Evolutionary conservation across 30 jellyfish, hydroid and myxozoan species (phyloP).

Genomic region (Phacellophora camtschatica): DNA sequence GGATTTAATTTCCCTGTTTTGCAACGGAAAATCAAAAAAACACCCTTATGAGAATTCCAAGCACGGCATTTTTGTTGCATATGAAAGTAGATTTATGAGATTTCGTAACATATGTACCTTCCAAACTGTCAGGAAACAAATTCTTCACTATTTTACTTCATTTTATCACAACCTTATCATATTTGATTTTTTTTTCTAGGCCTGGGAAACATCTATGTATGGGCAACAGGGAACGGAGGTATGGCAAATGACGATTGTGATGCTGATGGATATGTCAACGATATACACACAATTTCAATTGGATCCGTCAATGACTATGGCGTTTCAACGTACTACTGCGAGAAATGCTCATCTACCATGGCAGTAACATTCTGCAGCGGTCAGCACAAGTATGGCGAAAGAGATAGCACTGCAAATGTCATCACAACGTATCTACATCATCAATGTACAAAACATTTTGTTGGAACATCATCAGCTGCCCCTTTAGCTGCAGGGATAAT

Average conservation of each 20-base stretch:
- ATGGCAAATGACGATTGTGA: conserved; percentile 88
- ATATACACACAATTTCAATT: conserved; percentile 89
- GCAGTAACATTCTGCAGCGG: conserved; percentile 98
- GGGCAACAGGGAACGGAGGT: conserved; percentile 99
- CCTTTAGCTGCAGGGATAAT: conserved; percentile 98
- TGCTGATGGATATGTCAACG: conserved; percentile 96
- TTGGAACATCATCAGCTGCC: conserved; percentile 99
- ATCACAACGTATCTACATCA: conserved; percentile 93
- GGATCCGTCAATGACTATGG: conserved; percentile 98
- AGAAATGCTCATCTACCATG: conserved; percentile 92
- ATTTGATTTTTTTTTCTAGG: conserved; percentile 64
- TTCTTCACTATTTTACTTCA: too few species aligned
- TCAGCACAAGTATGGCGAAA: conserved; percentile 69
- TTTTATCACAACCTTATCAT: too few species aligned
- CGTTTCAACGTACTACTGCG: conserved; percentile 97
- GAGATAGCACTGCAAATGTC: conserved; percentile 73
- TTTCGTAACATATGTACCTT: too few species aligned
- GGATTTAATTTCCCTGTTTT: too few species aligned
- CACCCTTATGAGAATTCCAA: too few species aligned
- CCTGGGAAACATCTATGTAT: conserved; percentile 79
- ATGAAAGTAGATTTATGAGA: too few species aligned
- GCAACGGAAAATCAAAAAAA: too few species aligned
- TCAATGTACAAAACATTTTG: conserved; percentile 96
- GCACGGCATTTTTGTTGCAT: too few species aligned
- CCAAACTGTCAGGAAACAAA: too few species aligned